These are phyloP conservation scores for Plectus sambesii DNA, from an alignment of 1,140 invertebrate species.

Conservation along the genomic window DNA sequence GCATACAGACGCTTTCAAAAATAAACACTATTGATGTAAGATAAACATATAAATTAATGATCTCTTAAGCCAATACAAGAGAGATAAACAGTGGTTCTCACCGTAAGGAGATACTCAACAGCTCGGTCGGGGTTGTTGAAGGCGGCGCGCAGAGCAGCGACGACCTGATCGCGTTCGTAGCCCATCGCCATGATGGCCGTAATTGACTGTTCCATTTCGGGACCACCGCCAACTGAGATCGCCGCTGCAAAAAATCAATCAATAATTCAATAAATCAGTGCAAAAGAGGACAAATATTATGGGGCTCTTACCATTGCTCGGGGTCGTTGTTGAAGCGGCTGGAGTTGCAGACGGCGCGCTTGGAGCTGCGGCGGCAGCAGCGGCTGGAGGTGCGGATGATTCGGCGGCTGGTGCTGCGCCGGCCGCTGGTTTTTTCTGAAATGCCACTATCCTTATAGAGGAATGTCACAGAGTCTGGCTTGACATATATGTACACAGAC, in stretches of 20 bases:
- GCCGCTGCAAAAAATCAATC: too few relatives aligned
- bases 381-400: slow-evolving; percentile 3
- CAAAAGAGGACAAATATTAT: not conserved
- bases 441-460: too few relatives aligned
- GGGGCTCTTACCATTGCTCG: not conserved
- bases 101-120: slow-evolving; percentile 89
- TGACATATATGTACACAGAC: too few relatives aligned
- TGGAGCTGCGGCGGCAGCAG: slow-evolving; percentile 3
- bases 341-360: slow-evolving; percentile 1
- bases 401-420: slow-evolving; percentile 7
- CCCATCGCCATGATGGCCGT: slow-evolving; percentile 95
- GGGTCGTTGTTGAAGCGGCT: slow-evolving; percentile 5
- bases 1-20: too few relatives aligned
- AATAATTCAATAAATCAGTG: not conserved
- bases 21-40: too few relatives aligned
- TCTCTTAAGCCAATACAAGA: too few relatives aligned
- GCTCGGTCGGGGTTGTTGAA: slow-evolving; percentile 96
- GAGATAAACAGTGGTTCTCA: too few relatives aligned
- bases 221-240: too few relatives aligned
- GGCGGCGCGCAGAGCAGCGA: slow-evolving; percentile 77
- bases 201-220: slow-evolving; percentile 19
- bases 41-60: too few relatives aligned
- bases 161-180: slow-evolving; percentile 57
- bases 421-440: slow-evolving; percentile 6
- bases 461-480: too few relatives aligned